Percentiles rank a stretch among this genome's conserved stretches.
phyloP scores from a whole-genome alignment of 2,113 vertebrate genomes.

The Melanostigma gelatinosum region DNA sequence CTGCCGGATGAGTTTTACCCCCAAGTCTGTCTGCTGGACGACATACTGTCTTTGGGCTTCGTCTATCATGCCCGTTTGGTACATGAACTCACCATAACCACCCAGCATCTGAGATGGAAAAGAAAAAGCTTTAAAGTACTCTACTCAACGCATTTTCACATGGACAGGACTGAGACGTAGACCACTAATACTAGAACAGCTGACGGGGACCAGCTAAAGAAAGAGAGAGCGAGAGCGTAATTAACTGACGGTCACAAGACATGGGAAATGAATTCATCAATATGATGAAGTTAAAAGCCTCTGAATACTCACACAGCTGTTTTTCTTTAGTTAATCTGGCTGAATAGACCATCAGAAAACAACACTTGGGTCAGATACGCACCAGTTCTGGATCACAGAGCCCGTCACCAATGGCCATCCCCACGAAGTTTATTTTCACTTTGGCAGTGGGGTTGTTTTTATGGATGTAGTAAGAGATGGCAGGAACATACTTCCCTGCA shows the following conservation, averaged over 20 bases:
- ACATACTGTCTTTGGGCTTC: conserved; percentile 79
- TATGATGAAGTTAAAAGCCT: not conserved
- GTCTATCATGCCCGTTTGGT: conserved; percentile 78
- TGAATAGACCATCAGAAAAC: not conserved
- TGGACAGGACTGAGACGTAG: not conserved
- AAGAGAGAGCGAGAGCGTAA: not conserved
- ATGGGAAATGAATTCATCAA: not conserved
- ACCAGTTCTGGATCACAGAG: conserved; percentile 89
- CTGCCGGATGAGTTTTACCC: conserved; percentile 80
- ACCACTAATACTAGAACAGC: not conserved
- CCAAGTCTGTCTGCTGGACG: conserved; percentile 77
- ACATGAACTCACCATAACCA: conserved; percentile 84
- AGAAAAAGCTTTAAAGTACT: not conserved
- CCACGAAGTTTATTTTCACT: conserved; percentile 86
- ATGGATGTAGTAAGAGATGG: conserved; percentile 86
- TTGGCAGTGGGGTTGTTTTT: conserved; percentile 81
- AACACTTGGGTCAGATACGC: conserved; percentile 19
- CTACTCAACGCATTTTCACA: not conserved
- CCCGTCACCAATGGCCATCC: conserved; percentile 84
- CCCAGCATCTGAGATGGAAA: conserved; percentile 77
- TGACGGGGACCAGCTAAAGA: not conserved
- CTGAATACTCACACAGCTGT: too few relatives aligned
- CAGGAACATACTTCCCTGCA: conserved; percentile 87
- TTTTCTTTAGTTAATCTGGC: too few relatives aligned
- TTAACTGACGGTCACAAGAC: not conserved